A percentile compares a stretch with the other conserved stretches of the same genome.
These are phyloP conservation scores for Luidia sarsii DNA, from an alignment of 53 echinoderm and acorn worm genomes.

Conservation along the genomic window DNA sequence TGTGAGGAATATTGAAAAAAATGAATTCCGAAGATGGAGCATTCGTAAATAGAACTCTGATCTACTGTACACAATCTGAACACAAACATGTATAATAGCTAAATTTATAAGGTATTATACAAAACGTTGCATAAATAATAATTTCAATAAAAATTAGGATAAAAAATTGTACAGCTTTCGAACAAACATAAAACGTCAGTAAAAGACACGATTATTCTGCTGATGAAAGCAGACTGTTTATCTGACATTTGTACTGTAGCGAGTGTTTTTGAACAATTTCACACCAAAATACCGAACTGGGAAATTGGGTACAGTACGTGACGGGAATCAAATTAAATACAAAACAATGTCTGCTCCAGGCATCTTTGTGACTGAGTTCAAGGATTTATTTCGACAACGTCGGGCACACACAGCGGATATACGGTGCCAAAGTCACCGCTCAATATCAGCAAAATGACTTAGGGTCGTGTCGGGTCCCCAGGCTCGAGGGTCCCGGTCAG, in stretches of 20 bases:
- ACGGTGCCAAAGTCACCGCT: slow-evolving; percentile 53
- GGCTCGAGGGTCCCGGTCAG: slow-evolving; percentile 29
- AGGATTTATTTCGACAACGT: slow-evolving; percentile 41
- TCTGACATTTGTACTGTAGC: slow-evolving; percentile 1
- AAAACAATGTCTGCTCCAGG: slow-evolving; percentile 33
- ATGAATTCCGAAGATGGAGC: slow-evolving; percentile 16
- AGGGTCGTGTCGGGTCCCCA: slow-evolving; percentile 45
- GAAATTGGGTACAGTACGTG: not conserved
- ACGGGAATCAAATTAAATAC: slow-evolving; percentile 2
- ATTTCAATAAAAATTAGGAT: slow-evolving; percentile 60
- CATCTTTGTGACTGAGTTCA: slow-evolving; percentile 32
- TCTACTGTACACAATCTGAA: slow-evolving; percentile 52
- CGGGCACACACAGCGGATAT: slow-evolving; percentile 49
- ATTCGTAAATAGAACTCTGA: slow-evolving; percentile 40
- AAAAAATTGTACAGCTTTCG: slow-evolving; percentile 54
- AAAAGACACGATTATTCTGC: too few species aligned
- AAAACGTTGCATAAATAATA: slow-evolving; percentile 61
- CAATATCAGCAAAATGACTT: slow-evolving; percentile 37
- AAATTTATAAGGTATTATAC: slow-evolving; percentile 43
- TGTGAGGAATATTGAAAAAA: slow-evolving; percentile 2
- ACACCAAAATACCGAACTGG: not conserved
- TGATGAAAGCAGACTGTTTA: not conserved
- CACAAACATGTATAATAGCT: slow-evolving; percentile 40
- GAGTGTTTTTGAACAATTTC: not conserved
- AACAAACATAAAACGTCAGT: not conserved